A percentile compares a stretch with the other conserved stretches of the same genome.
Evolutionary conservation across 1,140 invertebrate species (phyloP).

Genomic region (Polyergus mexicanus): DNA sequence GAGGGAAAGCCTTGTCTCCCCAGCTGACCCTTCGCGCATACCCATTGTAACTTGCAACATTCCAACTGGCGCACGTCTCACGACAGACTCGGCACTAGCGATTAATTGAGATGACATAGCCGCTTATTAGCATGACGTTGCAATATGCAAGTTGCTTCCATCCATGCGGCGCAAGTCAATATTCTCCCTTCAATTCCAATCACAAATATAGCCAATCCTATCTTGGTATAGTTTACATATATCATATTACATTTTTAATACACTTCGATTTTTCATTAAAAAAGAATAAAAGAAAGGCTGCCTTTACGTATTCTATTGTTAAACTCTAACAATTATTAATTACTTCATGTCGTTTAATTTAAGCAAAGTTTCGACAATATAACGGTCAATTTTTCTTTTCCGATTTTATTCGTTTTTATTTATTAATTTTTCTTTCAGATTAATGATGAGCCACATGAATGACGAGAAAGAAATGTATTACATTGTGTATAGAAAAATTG

Average conservation of each 20-base stretch:
- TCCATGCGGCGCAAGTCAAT: neutral
- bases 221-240: neutral
- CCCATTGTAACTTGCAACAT: slow-evolving; percentile 65
- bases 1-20: neutral
- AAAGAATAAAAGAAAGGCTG: neutral
- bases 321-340: neutral
- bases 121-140: slow-evolving; percentile 63
- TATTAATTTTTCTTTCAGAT: neutral
- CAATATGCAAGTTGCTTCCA: slow-evolving; percentile 10
- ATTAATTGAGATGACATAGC: slow-evolving; percentile 73
- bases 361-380: neutral
- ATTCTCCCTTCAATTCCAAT: neutral
- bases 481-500: too few relatives aligned
- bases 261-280: neutral
- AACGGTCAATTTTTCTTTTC: neutral
- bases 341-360: slow-evolving; percentile 1
- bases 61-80: slow-evolving; percentile 48
- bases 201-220: slow-evolving; percentile 12
- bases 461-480: too few relatives aligned
- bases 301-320: neutral
- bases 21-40: neutral
- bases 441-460: neutral
- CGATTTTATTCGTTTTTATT: neutral
- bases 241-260: neutral
- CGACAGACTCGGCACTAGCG: slow-evolving; percentile 11